Evolutionary conservation across 2,113 vertebrate genomes (phyloP), one percentile per base, ranked within the genome.

Genomic region (Scomber japonicus): DNA sequence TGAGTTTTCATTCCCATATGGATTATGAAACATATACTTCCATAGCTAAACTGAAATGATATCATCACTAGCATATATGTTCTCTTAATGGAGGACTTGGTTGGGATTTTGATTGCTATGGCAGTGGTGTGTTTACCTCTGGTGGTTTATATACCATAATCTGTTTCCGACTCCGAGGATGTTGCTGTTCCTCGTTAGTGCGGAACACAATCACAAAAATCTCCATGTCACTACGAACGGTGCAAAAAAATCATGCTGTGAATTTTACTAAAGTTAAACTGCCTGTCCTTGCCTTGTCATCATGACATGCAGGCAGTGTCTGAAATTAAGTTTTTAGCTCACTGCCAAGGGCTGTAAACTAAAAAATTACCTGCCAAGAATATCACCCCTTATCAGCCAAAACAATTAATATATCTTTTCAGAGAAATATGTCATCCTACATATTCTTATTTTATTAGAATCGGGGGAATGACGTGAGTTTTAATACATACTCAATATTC

Each of bases 301-400:
- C 50, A 35, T 78, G 70, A 65, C 78, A 64, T 81, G 81, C 65
- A 69, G 76, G 68, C 68, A 82, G 74, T 66, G 71, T 75, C 71
- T 88, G 81, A 84, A 86, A 90, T 91, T 66, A 81, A 85, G 59
- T 85, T 87, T 83, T 57, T 75, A 77, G 61, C 75, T 88, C 66
- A 15, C 59, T 69, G 78, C 86, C 80, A 76, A 75, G 35, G 66
- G 69, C 77, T 80, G 57, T 71, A 82, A 84, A 84, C 50, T 55
- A 62, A 81, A 55, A 85, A 81, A 86, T 79, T 69, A 89, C 85
- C 87, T 89, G 85, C 83, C 85, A 85, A 82, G 44, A 89, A 83
- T 68, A 80, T 59, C 21, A 35, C n/a, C 27, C 48, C 75, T 89
- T 89, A 90, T 89, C 81, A 80, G 59, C 40, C 59, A 56, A 81